These are phyloP conservation scores for Columbina picui DNA, from an alignment of 2,113 vertebrate genomes.

Conservation along the genomic window DNA sequence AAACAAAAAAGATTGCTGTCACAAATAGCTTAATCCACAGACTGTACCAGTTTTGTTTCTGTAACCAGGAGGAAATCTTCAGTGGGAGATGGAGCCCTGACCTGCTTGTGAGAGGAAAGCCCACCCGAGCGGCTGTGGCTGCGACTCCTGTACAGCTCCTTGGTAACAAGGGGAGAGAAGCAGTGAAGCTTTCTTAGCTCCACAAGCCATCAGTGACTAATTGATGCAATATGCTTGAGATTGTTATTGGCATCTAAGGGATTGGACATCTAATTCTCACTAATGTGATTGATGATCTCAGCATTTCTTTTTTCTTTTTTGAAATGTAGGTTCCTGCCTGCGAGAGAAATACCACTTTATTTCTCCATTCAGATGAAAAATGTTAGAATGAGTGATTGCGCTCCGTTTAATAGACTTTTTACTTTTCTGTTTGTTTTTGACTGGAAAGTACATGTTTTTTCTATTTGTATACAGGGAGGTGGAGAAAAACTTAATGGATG, in stretches of 20 bases:
- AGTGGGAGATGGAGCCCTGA: background rate
- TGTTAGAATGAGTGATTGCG: background rate
- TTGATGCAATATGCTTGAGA: background rate
- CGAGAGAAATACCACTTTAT: background rate
- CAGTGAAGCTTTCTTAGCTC: background rate
- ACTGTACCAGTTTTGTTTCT: too few species aligned
- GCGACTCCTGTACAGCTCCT: fast-evolving
- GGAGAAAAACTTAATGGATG: conserved; percentile 7
- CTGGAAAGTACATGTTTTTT: conserved; percentile 11
- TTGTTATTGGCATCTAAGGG: conserved; percentile 3
- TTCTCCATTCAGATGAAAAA: conserved; percentile 21
- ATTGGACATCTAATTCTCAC: background rate
- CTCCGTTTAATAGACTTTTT: background rate
- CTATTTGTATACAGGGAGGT: background rate
- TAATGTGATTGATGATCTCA: background rate
- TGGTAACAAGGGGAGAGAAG: background rate
- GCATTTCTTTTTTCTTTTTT: background rate
- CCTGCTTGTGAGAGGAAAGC: background rate
- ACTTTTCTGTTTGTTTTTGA: conserved; percentile 22
- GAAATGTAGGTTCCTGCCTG: background rate
- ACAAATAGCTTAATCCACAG: background rate
- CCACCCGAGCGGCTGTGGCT: fast-evolving
- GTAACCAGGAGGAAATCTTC: background rate
- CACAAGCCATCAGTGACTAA: background rate
- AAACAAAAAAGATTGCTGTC: background rate